Evolutionary conservation across 2,888 invertebrate genomes (phyloP), one percentile per base, ranked within the genome.

Genomic region (Papilio protenor): DNA sequence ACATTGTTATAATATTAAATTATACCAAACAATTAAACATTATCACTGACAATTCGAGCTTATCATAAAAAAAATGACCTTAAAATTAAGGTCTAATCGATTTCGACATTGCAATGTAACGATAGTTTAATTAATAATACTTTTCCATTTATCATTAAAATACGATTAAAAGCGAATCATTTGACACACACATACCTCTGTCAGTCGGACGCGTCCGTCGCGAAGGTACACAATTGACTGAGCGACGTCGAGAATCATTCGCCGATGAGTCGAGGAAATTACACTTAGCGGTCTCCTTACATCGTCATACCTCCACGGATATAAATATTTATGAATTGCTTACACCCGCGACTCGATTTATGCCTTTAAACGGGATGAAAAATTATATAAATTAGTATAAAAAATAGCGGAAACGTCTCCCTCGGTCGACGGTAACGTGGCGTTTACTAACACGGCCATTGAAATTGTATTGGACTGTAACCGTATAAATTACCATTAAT

Each of bases 211-310:
- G 84, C 88, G 85, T 79, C 80, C 87, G 86, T 81, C 79, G 81
- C 86, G 88, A 81, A 87, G 86, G 86, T 84, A 81, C 85, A 87
- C 85, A 84, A 87, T 83, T 85, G 86, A 91, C 88, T 89, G 89
- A 87, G 82, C 81, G 78, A 73, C 77, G 61, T 77, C 21, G 57
- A 59, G 79, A 78, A 78, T 76, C 79, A 79, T 81, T 80, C 80
- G 82, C 78, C 83, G 81, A 76, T 82, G 84, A 84, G 80, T 81
- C 82, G 80, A 86, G 87, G 87, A 83, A 86, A 86, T 85, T 87
- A 87, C 89, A 84, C 84, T 83, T 86, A 82, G 82, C 84, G 82
- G 81, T 85, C 84, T 83, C 77, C 84, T 84, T 82, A 79, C 85
- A 84, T 86, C 86, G 84, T 85, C 83, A 84, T 84, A 80, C 81